Evolutionary conservation across 1,140 invertebrate species (phyloP), one percentile per base, ranked within the genome.

Genomic region (Aphidius ervi): DNA sequence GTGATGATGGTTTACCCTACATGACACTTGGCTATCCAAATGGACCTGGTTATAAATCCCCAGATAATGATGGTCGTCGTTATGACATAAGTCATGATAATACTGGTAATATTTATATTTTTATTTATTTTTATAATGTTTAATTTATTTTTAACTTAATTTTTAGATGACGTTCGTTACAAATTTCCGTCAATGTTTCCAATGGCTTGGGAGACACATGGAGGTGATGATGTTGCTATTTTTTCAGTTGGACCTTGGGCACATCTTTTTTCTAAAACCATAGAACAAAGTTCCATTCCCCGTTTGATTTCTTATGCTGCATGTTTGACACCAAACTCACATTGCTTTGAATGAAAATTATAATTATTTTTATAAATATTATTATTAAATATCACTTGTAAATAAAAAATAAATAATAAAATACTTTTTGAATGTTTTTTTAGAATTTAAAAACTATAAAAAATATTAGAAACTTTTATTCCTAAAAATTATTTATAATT

Each of bases 11-110:
- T 3, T 78, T 86, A 63, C 85, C 87, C 0, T 91, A 89, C 70
- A 84, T 88, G 59, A 90, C 88, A 0, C 77, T 94, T 4, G 82
- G 82, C 2, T 92, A 92, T 70, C 85, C 87, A 8, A 91, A 91
- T 76, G 90, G 90, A 2, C 88, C 88, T 2, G 87, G 88, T 5
- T 83, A 82, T 62, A 75, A 82, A 62, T 74, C 77, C 5, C 61
- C 67, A n/a, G 75, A 74, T 37, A 65, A 66, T 9, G 61, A 72
- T 39, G 68, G 63, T 16, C 65, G 71, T 23, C 67, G 82, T 45
- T 65, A 77, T n/a, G 74, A 82, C 58, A 68, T 81, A 42, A 74
- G 75, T 5, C 63, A 65, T 5, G 76, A 79, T 10, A 63, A 77
- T 55, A 81, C 78, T 65, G 73, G 82, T 80, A 72, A 78, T n/a